Percentiles rank a stretch among this genome's conserved stretches.
phyloP scores from a whole-genome alignment of 2,113 vertebrate genomes.

The Colaptes auratus region DNA sequence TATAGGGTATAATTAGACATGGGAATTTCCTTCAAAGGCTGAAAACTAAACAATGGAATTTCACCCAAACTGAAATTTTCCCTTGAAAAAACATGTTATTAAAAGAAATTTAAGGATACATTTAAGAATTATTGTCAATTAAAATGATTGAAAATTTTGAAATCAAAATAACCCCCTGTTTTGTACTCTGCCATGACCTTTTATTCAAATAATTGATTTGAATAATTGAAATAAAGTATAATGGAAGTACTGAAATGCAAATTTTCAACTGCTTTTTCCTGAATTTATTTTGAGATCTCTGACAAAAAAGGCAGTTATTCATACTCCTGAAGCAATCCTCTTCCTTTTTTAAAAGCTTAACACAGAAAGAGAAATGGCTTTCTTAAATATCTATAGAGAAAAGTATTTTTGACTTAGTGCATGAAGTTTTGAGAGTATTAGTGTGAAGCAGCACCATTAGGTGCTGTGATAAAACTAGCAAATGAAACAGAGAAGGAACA shows the following conservation, averaged over 20 bases:
- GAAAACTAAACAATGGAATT: neutral
- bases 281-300: neutral
- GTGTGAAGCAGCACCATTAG: neutral
- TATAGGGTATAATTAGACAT: neutral
- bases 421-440: neutral
- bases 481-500: neutral
- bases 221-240: neutral
- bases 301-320: neutral
- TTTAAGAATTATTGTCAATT: neutral
- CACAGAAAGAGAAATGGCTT: neutral
- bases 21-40: neutral
- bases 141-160: neutral
- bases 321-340: neutral
- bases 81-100: too few species aligned
- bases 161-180: neutral
- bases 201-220: neutral
- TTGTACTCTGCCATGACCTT: neutral
- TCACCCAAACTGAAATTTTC: neutral
- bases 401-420: neutral
- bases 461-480: neutral
- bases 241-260: neutral
- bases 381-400: neutral
- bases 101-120: neutral
- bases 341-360: neutral
- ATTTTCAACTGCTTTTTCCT: neutral